These are phyloP conservation scores for Gobionotothen gibberifrons DNA, from an alignment of 2,797 vertebrate species.

Conservation along the genomic window DNA sequence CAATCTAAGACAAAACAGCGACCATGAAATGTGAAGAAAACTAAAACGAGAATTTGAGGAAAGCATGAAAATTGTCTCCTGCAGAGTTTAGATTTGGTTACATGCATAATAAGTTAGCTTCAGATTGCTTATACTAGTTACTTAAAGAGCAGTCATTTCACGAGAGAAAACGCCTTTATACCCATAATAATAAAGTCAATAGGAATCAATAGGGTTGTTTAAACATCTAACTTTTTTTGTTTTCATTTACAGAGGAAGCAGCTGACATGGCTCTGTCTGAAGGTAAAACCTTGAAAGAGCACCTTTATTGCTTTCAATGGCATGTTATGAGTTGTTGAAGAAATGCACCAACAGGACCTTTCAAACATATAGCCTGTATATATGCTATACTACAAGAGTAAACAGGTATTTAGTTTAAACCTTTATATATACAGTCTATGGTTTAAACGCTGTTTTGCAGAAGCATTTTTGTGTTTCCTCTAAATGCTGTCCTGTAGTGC, in stretches of 20 bases:
- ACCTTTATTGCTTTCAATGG: not conserved
- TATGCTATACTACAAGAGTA: not conserved
- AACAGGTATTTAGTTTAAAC: not conserved
- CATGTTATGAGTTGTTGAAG: not conserved
- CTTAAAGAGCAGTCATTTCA: not conserved
- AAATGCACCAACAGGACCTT: not conserved
- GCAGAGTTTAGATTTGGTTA: constrained; percentile 36
- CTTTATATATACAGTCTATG: no score
- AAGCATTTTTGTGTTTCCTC: constrained; percentile 33
- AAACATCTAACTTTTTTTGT: not conserved
- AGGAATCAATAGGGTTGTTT: not conserved
- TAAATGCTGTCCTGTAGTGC: constrained; percentile 25
- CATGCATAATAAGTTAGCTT: constrained; percentile 13
- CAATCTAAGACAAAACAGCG: constrained; percentile 39
- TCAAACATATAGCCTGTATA: not conserved
- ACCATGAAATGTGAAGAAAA: constrained; percentile 36
- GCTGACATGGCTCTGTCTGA: no score
- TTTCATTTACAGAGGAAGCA: no score
- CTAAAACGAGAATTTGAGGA: constrained; percentile 12
- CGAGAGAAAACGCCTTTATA: constrained; percentile 2
- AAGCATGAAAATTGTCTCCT: constrained; percentile 32
- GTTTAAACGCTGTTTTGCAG: not conserved
- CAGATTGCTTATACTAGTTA: not conserved
- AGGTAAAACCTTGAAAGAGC: no score
- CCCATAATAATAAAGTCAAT: not conserved